Evolutionary conservation across 2,797 vertebrate genomes (phyloP).

Genomic region (Crenichthys baileyi): DNA sequence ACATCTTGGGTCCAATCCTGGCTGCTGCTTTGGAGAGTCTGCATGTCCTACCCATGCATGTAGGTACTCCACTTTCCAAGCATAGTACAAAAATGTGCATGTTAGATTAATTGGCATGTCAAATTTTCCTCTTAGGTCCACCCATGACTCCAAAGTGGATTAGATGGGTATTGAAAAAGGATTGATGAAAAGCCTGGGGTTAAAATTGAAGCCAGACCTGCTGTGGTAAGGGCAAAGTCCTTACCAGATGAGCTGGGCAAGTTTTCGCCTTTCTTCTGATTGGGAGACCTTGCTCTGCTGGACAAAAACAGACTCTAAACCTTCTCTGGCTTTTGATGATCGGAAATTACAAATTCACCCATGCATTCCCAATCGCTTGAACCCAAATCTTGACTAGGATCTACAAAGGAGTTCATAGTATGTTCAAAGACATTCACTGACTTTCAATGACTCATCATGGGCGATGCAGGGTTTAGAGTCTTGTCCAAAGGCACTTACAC

Average conservation of each 20-base stretch:
- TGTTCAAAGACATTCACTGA: background rate
- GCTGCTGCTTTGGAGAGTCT: background rate
- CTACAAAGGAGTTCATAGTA: background rate
- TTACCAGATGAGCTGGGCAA: background rate
- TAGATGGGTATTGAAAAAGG: background rate
- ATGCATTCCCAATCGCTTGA: background rate
- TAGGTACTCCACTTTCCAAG: background rate
- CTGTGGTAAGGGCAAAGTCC: background rate
- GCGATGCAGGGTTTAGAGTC: background rate
- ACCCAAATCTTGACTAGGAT: background rate
- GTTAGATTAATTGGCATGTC: background rate
- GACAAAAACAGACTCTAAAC: background rate
- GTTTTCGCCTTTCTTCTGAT: background rate
- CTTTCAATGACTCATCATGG: constrained; percentile 1
- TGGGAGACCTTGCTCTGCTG: no score
- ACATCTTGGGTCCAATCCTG: background rate
- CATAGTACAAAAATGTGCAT: no score
- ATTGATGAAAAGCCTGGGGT: background rate
- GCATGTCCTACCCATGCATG: background rate
- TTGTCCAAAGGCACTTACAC: background rate
- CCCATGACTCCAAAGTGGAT: background rate
- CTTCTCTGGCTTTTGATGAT: background rate
- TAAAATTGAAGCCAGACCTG: background rate
- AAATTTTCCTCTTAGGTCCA: background rate
- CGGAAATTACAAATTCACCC: background rate